phyloP scores from a whole-genome alignment of 2,888 invertebrate species.

The Diarsia brunnea region DNA sequence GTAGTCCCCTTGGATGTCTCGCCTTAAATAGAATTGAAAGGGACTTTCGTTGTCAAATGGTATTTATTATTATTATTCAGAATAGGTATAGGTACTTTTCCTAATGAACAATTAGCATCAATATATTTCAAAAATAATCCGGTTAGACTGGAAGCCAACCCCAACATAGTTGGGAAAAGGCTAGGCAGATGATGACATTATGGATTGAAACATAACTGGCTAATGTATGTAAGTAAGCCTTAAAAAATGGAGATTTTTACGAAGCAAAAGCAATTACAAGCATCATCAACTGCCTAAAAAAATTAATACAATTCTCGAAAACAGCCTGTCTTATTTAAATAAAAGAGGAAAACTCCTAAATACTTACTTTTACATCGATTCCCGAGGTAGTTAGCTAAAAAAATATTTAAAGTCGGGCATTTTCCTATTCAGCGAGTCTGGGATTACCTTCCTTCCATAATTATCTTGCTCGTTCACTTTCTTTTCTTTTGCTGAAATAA shows the following conservation, averaged over 20 bases:
- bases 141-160: no score
- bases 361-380: slow-evolving; percentile 27
- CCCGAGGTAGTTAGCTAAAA: slow-evolving; percentile 21
- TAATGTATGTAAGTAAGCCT: no score
- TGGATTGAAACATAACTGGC: no score
- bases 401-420: slow-evolving; percentile 44
- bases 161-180: no score
- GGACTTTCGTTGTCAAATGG: neutral
- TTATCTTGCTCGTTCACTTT: slow-evolving; percentile 43
- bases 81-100: neutral
- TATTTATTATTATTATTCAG: neutral
- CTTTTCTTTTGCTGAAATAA: slow-evolving; percentile 36
- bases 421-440: slow-evolving; percentile 39
- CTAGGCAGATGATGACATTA: no score
- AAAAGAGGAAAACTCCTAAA: neutral
- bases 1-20: no score
- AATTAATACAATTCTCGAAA: neutral
- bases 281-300: neutral
- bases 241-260: neutral
- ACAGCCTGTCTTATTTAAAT: neutral
- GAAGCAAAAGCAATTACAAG: neutral
- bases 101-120: neutral
- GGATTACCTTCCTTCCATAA: slow-evolving; percentile 40
- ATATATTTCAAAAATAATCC: neutral
- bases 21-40: neutral